A percentile compares a stretch with the other conserved stretches of the same genome.
Evolutionary conservation across 2,797 vertebrate species (phyloP).

Genomic region (Takifugu rubripes): DNA sequence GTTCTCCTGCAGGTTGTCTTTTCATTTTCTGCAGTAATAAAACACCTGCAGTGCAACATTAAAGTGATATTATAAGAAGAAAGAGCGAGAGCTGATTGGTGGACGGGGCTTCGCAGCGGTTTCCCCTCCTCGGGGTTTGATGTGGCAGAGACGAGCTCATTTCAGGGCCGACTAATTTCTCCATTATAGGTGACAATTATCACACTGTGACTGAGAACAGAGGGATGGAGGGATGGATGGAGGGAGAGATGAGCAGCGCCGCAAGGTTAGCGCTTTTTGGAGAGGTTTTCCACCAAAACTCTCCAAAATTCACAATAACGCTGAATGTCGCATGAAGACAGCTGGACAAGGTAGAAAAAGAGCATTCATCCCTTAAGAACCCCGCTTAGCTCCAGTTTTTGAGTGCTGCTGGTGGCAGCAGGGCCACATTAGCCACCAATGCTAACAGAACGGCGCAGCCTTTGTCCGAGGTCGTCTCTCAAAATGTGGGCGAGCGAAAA

Average conservation of each 20-base stretch:
- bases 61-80: slow-evolving; percentile 54
- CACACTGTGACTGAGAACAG: slow-evolving; percentile 67
- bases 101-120: slow-evolving; percentile 57
- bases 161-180: slow-evolving; percentile 78
- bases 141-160: slow-evolving; percentile 70
- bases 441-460: no score
- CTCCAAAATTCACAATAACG: no score
- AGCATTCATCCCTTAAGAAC: no score
- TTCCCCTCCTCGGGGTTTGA: slow-evolving; percentile 51
- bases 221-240: slow-evolving; percentile 57
- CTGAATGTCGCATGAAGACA: no score
- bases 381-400: no score
- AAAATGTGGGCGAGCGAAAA: no score
- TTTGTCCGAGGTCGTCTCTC: no score
- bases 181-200: slow-evolving; percentile 76
- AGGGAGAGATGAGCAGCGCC: slow-evolving; percentile 27
- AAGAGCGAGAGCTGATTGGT: slow-evolving; percentile 61
- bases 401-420: no score
- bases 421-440: no score
- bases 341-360: no score
- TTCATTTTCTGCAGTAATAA: slow-evolving; percentile 36
- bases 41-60: slow-evolving; percentile 59
- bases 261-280: slow-evolving; percentile 34
- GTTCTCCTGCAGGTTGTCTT: slow-evolving; percentile 6
- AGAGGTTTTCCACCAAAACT: slow-evolving; percentile 27